Base-by-base conservation (phyloP, 2,888 invertebrate genomes). In the Nomada lathburiana region DNA sequence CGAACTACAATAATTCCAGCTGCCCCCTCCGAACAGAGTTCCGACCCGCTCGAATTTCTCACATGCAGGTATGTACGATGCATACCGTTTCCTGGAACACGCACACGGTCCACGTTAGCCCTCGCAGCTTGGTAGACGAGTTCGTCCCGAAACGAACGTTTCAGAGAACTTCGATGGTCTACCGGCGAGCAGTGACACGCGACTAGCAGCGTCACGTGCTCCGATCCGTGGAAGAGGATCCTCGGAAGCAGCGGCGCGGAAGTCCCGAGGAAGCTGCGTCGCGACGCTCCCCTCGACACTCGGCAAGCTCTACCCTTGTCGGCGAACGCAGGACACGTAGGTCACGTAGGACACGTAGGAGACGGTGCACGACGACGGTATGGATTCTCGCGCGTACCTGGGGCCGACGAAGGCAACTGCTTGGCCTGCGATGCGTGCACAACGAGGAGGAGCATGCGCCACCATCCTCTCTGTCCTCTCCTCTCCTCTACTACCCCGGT, bases 391-490 rank as follows among this genome's bases (percentile, higher is more conserved):
- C 82, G 65, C 77, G 75, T 79, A 83, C 82, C 83, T 85, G 82
- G 73, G 86, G 80, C 85, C 80, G 78, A 77, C 65, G 76, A 76
- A 57, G 64, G 65, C 68, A 57, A 86, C 84, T 70, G 75, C 64
- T 80, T 83, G 76, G 74, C 76, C 78, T 76, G 67, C 76, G 80
- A 55, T 78, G 83, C 82, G 80, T 82, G 81, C 68, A 85, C 81
- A 75, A 88, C 79, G 78, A 87, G 77, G 79, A 78, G 84, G 91
- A 90, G 91, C 91, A 91, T 91, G 91, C 91, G 91, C 91, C 84
- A 83, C 73, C 69, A 42, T 84, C 67, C 60, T 36, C 20, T 50
- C 72, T 63, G 67, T 23, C n/a, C 44, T 74, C 29, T 73, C 52
- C 53, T 59, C 71, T 53, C 53, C 55, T 29, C 63, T 20, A 18